phyloP scores from a whole-genome alignment of 2,113 vertebrate species.

The Willisornis vidua region DNA sequence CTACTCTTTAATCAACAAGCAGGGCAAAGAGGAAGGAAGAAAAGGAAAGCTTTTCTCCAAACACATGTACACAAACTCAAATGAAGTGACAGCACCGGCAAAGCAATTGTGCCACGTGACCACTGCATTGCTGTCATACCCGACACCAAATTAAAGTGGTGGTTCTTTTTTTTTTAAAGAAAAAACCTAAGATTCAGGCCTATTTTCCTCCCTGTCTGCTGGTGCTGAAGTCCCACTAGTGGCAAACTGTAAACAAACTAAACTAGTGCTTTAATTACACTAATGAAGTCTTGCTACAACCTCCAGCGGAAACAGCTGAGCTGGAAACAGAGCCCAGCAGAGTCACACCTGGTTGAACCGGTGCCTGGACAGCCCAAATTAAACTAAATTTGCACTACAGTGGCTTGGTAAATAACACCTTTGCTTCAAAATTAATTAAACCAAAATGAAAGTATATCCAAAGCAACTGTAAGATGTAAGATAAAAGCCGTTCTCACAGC shows the following conservation, averaged over 20 bases:
- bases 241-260: neutral
- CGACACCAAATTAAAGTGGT: neutral
- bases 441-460: neutral
- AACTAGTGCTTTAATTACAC: neutral
- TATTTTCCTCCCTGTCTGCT: neutral
- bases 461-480: neutral
- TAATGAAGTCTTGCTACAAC: neutral
- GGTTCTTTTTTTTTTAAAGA: neutral
- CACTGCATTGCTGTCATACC: accelerated
- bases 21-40: conserved; percentile 24
- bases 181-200: neutral
- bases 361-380: neutral
- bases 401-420: neutral
- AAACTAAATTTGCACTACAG: neutral
- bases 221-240: neutral
- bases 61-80: neutral
- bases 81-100: neutral
- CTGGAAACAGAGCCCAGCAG: neutral
- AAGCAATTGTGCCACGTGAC: neutral
- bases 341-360: neutral
- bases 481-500: neutral
- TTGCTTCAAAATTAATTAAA: neutral
- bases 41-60: neutral
- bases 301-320: neutral
- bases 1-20: neutral